Percentiles rank a stretch among this genome's conserved stretches.
These are phyloP conservation scores for Anguilla pacifica DNA, from an alignment of 2,797 vertebrate species.

Conservation along the genomic window DNA sequence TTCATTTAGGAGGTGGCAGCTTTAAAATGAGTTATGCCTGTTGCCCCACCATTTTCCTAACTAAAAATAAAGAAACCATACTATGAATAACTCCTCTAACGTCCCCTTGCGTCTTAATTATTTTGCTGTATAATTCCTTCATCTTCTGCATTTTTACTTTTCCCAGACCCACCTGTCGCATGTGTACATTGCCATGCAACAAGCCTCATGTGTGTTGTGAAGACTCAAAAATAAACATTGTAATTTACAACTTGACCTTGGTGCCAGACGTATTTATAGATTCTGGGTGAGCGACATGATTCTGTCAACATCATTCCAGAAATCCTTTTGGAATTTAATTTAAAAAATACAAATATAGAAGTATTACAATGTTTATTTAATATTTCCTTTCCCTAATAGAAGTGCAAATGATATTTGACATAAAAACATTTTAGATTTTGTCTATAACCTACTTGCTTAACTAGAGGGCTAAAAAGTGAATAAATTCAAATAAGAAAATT, in stretches of 20 bases:
- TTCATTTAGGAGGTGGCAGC: slow-evolving; percentile 38
- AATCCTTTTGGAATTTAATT: background rate
- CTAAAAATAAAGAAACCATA: slow-evolving; percentile 36
- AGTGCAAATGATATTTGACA: background rate
- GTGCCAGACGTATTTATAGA: slow-evolving; percentile 18
- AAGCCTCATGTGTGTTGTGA: slow-evolving; percentile 4
- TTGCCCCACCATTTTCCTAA: slow-evolving; percentile 7
- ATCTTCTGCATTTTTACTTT: background rate
- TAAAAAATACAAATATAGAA: background rate
- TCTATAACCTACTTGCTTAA: background rate
- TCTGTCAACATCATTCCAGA: slow-evolving; percentile 12
- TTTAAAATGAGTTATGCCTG: slow-evolving; percentile 36
- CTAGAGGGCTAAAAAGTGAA: background rate
- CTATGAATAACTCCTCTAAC: slow-evolving; percentile 21
- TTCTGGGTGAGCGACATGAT: background rate
- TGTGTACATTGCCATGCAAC: slow-evolving; percentile 25
- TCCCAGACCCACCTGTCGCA: slow-evolving; percentile 23
- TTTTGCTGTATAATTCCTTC: background rate
- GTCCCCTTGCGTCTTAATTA: background rate
- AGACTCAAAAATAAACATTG: slow-evolving; percentile 1
- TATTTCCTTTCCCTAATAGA: background rate
- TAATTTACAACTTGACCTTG: slow-evolving; percentile 11
- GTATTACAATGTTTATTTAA: background rate
- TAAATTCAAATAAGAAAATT: background rate
- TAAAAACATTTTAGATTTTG: background rate